phyloP scores from a whole-genome alignment of 2,888 invertebrate genomes.

The Eupithecia inturbata region DNA sequence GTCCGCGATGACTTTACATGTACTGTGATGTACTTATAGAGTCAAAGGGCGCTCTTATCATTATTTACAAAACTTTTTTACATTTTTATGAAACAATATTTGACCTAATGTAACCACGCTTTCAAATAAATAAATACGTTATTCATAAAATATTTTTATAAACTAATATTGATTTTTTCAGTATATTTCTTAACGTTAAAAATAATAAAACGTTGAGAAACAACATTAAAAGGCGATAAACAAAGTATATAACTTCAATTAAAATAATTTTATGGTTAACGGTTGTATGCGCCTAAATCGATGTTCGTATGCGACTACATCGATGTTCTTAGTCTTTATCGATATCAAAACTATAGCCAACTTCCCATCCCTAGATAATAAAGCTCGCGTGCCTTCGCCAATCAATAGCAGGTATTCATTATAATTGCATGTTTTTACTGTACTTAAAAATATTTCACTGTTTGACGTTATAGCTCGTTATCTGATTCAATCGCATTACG shows the following conservation, averaged over 20 bases:
- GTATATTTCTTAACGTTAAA: neutral
- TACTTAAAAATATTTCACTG: conserved; percentile 65
- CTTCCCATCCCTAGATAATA: conserved; percentile 40
- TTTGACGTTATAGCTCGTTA: conserved; percentile 49
- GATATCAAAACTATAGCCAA: conserved; percentile 23
- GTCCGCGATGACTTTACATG: conserved; percentile 4
- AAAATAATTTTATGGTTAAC: neutral
- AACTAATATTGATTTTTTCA: neutral
- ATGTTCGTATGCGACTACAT: neutral
- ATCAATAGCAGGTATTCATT: conserved; percentile 74
- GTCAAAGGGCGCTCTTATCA: conserved; percentile 4
- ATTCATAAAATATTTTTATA: no score
- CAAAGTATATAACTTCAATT: neutral
- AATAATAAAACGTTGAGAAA: neutral
- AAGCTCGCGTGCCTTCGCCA: conserved; percentile 65
- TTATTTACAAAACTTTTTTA: neutral
- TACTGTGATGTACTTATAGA: neutral
- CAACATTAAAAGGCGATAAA: neutral
- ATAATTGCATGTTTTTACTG: conserved; percentile 72
- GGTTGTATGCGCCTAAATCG: neutral
- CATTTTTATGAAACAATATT: neutral
- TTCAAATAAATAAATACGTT: neutral
- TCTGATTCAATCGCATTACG: conserved; percentile 50
- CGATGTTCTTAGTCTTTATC: neutral
- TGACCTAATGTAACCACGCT: neutral